A percentile compares a stretch with the other conserved stretches of the same genome.
phyloP scores from a whole-genome alignment of 1,140 invertebrate species.

The Leptopilina clavipes region DNA sequence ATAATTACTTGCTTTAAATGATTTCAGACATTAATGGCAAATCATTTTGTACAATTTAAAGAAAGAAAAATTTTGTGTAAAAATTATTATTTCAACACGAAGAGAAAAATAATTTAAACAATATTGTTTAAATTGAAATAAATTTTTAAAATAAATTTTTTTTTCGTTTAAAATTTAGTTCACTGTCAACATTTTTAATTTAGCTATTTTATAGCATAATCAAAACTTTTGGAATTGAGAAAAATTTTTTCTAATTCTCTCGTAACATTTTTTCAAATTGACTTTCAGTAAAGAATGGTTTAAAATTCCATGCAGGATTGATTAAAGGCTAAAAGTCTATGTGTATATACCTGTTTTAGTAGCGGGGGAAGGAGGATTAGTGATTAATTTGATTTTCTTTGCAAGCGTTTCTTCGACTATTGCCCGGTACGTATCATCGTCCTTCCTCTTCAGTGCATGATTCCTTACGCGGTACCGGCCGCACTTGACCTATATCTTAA shows the following conservation, averaged over 20 bases:
- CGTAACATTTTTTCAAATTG: constrained; percentile 1
- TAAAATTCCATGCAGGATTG: constrained; percentile 1
- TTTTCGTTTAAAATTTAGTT: no score
- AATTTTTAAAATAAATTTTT: no score
- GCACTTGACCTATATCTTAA: constrained; percentile 74
- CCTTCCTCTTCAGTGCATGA: constrained; percentile 53
- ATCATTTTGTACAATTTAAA: no score
- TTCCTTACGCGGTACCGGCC: constrained; percentile 70
- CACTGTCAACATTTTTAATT: no score
- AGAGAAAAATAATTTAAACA: no score
- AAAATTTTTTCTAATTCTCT: no score
- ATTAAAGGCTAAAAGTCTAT: neutral
- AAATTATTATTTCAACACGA: no score
- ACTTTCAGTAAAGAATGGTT: constrained; percentile 45
- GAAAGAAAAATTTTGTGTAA: no score
- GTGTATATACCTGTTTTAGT: neutral
- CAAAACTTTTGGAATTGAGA: no score
- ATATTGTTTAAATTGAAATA: no score
- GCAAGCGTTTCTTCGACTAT: constrained; percentile 61
- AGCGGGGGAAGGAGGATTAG: neutral
- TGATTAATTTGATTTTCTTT: constrained; percentile 58
- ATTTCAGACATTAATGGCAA: no score
- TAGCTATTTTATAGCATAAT: no score
- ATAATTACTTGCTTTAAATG: constrained; percentile 45
- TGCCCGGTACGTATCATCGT: constrained; percentile 49